Base-by-base conservation (phyloP, 2,113 vertebrate species). In the Tachysurus fulvidraco region DNA sequence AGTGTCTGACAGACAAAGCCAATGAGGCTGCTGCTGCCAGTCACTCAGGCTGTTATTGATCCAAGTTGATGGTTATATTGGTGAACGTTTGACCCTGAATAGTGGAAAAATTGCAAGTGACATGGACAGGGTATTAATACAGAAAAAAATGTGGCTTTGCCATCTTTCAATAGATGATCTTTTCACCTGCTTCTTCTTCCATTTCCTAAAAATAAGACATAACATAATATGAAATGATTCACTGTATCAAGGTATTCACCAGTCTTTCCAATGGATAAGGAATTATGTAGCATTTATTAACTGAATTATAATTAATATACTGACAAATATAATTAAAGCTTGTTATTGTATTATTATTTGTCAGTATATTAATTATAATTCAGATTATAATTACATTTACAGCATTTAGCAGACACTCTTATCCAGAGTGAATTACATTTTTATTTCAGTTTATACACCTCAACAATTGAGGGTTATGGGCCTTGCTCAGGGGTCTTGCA, bases 81-180 rank as follows among this genome's bases (percentile, higher is more conserved):
- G 52, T 64, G 76, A 88, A 86, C 88, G 14, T 71, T 55, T 88
- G 85, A 85, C 87, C 85, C 83, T 87, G 80, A 79, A 21, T 11
- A 67, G 46, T 44, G 84, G 82, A 87, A 80, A 55, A 78, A 85
- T 79, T 77, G 14, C 74, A 69, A 62, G 64, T 55, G 55, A 78
- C 64, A 78, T 76, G 11, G 55, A 19, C 23, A 23, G 60, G 54
- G 67, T 46, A 62, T 55, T 84, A 46, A 85, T 83, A 57, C 25
- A 44, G 80, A 55, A 36, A 41, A 36, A 41, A 36, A 36, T 64
- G n/a, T 69, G 36, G 23, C 46, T 83, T 57, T 59, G 60, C 59
- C 23, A 50, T 41, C 17, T 28, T 57, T 71, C 28, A 83, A 12
- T 10, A 57, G 19, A 69, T 41, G 28, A 55, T 23, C 50, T 13